Evolutionary conservation across 1,140 invertebrate species (phyloP), one percentile per base, ranked within the genome.

Genomic region (Diabrotica virgifera): DNA sequence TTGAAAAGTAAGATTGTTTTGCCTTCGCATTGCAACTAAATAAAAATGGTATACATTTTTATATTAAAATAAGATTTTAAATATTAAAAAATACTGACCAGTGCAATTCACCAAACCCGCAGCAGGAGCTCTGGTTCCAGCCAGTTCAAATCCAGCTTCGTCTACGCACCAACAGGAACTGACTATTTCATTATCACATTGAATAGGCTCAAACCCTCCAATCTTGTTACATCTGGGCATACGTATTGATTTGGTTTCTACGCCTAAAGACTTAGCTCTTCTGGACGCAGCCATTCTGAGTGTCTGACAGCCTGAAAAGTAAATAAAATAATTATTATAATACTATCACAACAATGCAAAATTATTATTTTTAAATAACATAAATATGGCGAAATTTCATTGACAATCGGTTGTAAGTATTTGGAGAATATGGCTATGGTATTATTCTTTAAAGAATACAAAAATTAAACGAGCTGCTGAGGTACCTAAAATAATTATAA

Each of bases 91-190:
- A 24, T 6, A 46, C 40, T 46, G 4, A 79, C 89, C 85, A 7
- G 88, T 84, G 72, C 92, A 94, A 72, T 91, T 89, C 10, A 93
- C 86, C 6, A 85, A 78, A 3, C 81, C 79, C 7, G 85, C 82
- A 2, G 82, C 84, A 5, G 85, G 79, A 0, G 87, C 89, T 40
- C 89, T 81, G 0, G 91, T 94, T 40, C 91, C 91, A 0, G 90
- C 82, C 24, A 91, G 67, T 80, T 94, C 92, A 69, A 87, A 87
- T 0, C 92, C 92, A 56, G 87, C 83, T 63, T 87, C 82, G 74
- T 94, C 89, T 5, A 93, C 89, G 74, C 92, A 94, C 89, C 89
- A 94, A 73, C 91, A 93, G n/a, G 81, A 81, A 66, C 82, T 85
- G 54, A 86, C 81, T 37, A 84, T 84, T 38, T 85, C 83, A 40